Evolutionary conservation across 2,888 invertebrate genomes (phyloP).

Genomic region (Rhorus exstirpatorius): DNA sequence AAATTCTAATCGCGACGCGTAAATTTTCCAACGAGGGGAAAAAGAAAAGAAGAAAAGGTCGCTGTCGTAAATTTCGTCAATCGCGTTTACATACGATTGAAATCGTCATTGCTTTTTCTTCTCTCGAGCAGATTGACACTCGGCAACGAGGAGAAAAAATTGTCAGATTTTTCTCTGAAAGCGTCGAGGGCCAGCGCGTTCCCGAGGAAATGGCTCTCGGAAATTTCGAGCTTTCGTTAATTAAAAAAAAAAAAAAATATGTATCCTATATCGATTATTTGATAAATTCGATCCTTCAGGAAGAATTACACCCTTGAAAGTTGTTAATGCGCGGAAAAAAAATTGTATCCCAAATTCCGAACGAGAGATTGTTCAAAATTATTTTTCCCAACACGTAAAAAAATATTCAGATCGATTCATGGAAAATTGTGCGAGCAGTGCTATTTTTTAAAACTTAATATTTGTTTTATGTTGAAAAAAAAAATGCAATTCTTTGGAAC

Average conservation of each 20-base stretch:
- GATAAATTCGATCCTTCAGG: no score
- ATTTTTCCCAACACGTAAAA: no score
- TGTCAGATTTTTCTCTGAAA: not conserved
- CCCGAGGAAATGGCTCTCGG: constrained; percentile 13
- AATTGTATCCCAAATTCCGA: no score
- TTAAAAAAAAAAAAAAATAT: not conserved
- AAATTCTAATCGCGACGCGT: not conserved
- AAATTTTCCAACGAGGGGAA: not conserved
- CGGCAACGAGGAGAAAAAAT: not conserved
- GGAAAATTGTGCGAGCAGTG: no score
- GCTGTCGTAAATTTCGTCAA: not conserved
- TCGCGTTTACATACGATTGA: not conserved
- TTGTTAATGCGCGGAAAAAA: no score
- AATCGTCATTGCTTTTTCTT: not conserved
- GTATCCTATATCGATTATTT: not conserved
- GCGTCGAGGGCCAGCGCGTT: not conserved
- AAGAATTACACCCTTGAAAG: no score
- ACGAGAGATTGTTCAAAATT: no score
- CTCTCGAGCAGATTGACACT: not conserved
- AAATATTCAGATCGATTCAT: no score
- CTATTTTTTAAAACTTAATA: no score
- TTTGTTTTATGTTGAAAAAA: no score
- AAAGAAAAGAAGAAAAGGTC: not conserved
- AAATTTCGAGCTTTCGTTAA: constrained; percentile 7
- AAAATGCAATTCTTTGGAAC: no score